Conservation (phyloP, 2,113 vertebrate genomes). For the Brachyhypopomus occidentalis region DNA sequence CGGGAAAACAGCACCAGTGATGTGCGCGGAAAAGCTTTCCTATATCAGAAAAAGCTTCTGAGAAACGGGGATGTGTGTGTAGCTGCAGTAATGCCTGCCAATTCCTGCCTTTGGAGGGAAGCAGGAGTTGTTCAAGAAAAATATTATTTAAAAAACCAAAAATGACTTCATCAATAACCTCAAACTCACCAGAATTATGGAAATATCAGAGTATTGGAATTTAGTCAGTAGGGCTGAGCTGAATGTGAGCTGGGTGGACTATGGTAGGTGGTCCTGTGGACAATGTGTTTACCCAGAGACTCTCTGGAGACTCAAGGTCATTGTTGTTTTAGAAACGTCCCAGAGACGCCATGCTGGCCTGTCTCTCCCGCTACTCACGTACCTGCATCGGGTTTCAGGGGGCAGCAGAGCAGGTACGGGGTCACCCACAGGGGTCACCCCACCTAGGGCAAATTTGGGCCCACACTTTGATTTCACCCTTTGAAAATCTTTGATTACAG, state of each 20-base stretch:
- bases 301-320: slow-evolving; percentile 65
- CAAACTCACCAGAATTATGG: slow-evolving; percentile 61
- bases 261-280: slow-evolving; percentile 71
- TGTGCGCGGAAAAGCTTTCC: slow-evolving; percentile 21
- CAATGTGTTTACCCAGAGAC: slow-evolving; percentile 58
- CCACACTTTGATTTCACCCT: slow-evolving; percentile 63
- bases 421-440: background rate
- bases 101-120: background rate
- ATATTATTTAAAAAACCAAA: slow-evolving; percentile 59
- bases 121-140: slow-evolving; percentile 50
- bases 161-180: slow-evolving; percentile 69
- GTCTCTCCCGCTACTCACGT: slow-evolving; percentile 5
- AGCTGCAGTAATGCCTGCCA: background rate
- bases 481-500: slow-evolving; percentile 69
- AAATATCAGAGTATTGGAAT: slow-evolving; percentile 66
- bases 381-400: slow-evolving; percentile 23
- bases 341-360: background rate
- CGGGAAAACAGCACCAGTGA: background rate
- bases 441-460: slow-evolving; percentile 66
- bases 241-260: slow-evolving; percentile 59
- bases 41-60: background rate
- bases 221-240: slow-evolving; percentile 35
- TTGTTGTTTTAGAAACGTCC: slow-evolving; percentile 61
- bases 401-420: slow-evolving; percentile 60
- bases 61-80: background rate